These are phyloP conservation scores for Apostichopus leukothele DNA, from an alignment of 53 echinoderm and acorn worm species.

Conservation along the genomic window DNA sequence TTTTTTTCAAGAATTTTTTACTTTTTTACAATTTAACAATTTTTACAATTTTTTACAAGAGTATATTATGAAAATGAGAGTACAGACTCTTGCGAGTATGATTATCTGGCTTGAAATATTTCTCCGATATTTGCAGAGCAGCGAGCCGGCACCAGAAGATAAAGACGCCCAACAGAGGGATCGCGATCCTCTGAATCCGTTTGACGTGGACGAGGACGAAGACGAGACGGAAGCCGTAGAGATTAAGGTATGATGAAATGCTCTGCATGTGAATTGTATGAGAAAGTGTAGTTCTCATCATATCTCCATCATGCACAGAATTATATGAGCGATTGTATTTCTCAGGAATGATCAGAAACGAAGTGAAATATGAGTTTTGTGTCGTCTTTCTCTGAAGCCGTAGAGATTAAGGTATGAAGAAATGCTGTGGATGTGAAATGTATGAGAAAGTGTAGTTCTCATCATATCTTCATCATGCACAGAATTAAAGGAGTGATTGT, in stretches of 20 bases:
- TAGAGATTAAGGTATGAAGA: constrained; percentile 3
- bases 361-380: no score
- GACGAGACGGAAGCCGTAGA: background rate
- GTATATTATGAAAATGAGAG: no score
- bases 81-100: no score
- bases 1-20: background rate
- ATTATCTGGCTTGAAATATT: background rate
- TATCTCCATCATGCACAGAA: no score
- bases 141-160: background rate
- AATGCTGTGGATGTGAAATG: background rate
- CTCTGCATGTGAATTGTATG: no score
- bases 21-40: no score
- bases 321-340: no score
- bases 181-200: constrained; percentile 71
- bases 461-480: no score
- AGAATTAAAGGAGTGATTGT: no score
- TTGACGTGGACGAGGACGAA: constrained; percentile 72
- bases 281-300: no score
- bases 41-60: background rate
- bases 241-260: background rate
- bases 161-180: constrained; percentile 41
- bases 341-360: no score
- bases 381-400: background rate
- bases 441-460: no score
- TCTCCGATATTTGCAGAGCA: background rate